Percentiles rank a stretch among this genome's conserved stretches.
Evolutionary conservation across 2,797 vertebrate genomes (phyloP).

Genomic region (Neoniphon sammara): DNA sequence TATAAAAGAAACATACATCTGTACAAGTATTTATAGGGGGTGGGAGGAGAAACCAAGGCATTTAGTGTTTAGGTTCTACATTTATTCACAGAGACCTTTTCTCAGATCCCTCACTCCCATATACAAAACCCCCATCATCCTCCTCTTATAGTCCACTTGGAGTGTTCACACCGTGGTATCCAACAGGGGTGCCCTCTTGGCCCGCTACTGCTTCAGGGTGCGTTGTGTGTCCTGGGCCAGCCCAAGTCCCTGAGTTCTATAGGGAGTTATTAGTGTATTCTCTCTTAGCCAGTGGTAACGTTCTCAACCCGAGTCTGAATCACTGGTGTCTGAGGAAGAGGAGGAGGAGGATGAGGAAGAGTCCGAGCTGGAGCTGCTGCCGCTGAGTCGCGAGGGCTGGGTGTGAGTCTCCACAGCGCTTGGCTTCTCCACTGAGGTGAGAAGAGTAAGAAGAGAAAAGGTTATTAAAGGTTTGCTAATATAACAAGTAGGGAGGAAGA

Average conservation of each 20-base stretch:
- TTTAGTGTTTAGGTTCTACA: constrained; percentile 68
- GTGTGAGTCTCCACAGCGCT: constrained; percentile 74
- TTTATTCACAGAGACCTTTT: constrained; percentile 54
- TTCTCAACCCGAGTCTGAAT: constrained; percentile 89
- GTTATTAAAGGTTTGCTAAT: neutral
- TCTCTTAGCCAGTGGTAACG: constrained; percentile 9
- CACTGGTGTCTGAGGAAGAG: constrained; percentile 91
- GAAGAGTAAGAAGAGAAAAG: neutral
- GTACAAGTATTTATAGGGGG: constrained; percentile 78
- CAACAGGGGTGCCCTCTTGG: constrained; percentile 30
- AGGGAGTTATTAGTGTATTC: constrained; percentile 28
- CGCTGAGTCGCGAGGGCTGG: constrained; percentile 89
- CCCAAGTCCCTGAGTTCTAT: constrained; percentile 78
- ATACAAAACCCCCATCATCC: constrained; percentile 45
- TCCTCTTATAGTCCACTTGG: constrained; percentile 30
- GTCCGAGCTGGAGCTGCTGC: constrained; percentile 93
- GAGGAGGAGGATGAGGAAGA: constrained; percentile 90
- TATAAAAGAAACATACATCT: constrained; percentile 87
- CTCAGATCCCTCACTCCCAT: constrained; percentile 57
- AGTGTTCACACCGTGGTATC: constrained; percentile 24
- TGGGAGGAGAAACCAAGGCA: constrained; percentile 69
- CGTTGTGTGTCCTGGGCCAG: constrained; percentile 62
- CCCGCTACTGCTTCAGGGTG: constrained; percentile 64
- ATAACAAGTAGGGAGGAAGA: no score
- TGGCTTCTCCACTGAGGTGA: constrained; percentile 85